phyloP scores from a whole-genome alignment of 2,797 vertebrate genomes.

The Pseudochaenichthys georgianus region DNA sequence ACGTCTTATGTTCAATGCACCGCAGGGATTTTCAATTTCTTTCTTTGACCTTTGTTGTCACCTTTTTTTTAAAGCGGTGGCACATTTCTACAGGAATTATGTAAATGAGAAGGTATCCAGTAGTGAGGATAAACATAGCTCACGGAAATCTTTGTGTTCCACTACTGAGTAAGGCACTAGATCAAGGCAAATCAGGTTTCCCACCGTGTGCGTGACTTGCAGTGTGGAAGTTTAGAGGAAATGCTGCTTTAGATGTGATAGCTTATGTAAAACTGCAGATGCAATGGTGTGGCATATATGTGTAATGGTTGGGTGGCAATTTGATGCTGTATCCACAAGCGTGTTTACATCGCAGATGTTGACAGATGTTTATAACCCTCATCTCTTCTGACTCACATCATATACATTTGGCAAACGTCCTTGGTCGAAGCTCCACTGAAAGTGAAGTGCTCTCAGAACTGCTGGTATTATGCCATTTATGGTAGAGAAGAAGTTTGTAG shows the following conservation, averaged over 20 bases:
- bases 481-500: neutral
- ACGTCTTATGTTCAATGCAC: neutral
- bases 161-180: constrained; percentile 31
- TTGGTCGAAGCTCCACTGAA: neutral
- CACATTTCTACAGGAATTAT: constrained; percentile 36
- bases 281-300: neutral
- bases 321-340: constrained; percentile 23
- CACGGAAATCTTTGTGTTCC: constrained; percentile 23
- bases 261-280: constrained; percentile 19
- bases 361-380: constrained; percentile 36
- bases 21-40: neutral
- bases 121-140: constrained; percentile 50
- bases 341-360: constrained; percentile 23
- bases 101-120: constrained; percentile 35
- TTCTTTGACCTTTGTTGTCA: constrained; percentile 24
- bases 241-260: constrained; percentile 14
- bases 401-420: constrained; percentile 7
- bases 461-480: constrained; percentile 1
- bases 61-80: neutral
- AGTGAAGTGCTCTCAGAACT: constrained; percentile 11
- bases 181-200: constrained; percentile 37
- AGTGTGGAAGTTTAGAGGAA: neutral
- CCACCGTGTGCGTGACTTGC: constrained; percentile 34
- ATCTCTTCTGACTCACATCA: constrained; percentile 6
- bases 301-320: neutral